A percentile compares a stretch with the other conserved stretches of the same genome.
Evolutionary conservation across 2,113 vertebrate genomes (phyloP).

Genomic region (Martes martes): DNA sequence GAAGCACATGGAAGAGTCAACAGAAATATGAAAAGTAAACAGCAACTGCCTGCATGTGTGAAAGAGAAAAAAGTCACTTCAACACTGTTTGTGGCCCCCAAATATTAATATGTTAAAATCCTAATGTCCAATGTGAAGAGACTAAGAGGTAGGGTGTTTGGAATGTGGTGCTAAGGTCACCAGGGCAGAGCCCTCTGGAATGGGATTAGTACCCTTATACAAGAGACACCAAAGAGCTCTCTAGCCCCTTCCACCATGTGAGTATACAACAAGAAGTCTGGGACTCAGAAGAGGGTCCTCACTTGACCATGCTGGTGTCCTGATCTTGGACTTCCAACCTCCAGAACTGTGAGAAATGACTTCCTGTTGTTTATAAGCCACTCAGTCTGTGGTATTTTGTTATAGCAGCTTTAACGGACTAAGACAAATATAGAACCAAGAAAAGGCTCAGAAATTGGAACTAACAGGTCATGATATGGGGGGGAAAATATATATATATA

Average conservation of each 20-base stretch:
- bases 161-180: neutral
- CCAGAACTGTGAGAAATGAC: too few species aligned
- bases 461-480: neutral
- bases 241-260: neutral
- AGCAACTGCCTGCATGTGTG: neutral
- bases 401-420: neutral
- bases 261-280: neutral
- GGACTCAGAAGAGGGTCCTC: neutral
- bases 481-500: neutral
- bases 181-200: neutral
- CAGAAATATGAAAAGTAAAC: neutral
- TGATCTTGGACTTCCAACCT: neutral
- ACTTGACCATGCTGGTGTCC: too few species aligned
- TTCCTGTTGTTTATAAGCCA: too few species aligned
- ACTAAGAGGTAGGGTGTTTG: neutral
- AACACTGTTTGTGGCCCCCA: neutral
- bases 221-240: neutral
- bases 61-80: neutral
- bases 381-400: neutral
- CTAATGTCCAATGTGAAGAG: neutral
- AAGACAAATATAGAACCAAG: neutral
- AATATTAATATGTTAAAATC: neutral
- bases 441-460: neutral
- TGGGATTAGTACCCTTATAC: neutral
- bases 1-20: neutral